Percentiles rank a stretch among this genome's conserved stretches.
These are phyloP conservation scores for Coelogynopora nodosa DNA, from an alignment of 2,888 invertebrate species.

Conservation along the genomic window DNA sequence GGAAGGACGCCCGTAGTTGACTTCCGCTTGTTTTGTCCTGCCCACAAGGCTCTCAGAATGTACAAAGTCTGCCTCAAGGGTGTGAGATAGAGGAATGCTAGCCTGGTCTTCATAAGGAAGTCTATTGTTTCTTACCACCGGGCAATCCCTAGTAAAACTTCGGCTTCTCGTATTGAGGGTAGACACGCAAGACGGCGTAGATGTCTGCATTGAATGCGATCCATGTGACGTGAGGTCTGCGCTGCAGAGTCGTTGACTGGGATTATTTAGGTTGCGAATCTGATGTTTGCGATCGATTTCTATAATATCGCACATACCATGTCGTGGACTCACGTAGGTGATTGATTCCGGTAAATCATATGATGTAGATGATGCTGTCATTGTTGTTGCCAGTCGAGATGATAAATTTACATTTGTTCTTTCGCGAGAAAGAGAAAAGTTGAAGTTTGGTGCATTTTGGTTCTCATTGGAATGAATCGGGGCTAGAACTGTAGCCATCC, in stretches of 20 bases:
- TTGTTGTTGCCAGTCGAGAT: background rate
- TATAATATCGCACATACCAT: conserved; percentile 4
- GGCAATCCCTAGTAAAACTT: conserved; percentile 24
- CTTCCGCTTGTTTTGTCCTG: background rate
- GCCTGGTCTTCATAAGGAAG: background rate
- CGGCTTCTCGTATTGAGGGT: background rate
- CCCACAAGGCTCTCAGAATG: background rate
- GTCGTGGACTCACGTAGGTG: background rate
- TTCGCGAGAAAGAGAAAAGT: background rate
- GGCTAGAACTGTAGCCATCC: conserved; percentile 9
- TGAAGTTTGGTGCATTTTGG: background rate
- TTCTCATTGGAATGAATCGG: background rate
- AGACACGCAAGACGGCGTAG: background rate
- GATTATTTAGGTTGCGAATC: background rate
- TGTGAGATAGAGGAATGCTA: conserved; percentile 11
- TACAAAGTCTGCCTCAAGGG: background rate
- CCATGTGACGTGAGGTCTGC: background rate
- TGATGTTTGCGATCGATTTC: conserved; percentile 6
- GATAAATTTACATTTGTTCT: background rate
- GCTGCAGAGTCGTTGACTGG: background rate
- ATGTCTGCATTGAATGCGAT: background rate
- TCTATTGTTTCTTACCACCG: background rate
- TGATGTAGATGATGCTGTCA: background rate
- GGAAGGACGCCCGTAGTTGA: background rate
- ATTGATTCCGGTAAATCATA: background rate